Conservation (phyloP, 2,797 vertebrate genomes). For the Threskiornis aethiopicus region DNA sequence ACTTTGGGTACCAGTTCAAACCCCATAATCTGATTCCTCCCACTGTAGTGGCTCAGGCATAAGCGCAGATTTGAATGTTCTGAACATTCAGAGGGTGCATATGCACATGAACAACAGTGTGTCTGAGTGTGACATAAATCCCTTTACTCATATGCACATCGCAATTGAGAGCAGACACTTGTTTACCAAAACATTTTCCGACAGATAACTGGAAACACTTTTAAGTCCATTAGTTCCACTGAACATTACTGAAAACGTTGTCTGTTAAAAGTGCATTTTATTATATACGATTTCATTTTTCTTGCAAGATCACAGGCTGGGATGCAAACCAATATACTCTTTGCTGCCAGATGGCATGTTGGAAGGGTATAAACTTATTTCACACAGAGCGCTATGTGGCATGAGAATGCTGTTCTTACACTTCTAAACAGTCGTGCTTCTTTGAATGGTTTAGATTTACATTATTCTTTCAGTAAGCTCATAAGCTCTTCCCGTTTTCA, state of each 20-base stretch:
- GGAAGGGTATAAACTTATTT: conserved; percentile 60
- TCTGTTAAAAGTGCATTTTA: background rate
- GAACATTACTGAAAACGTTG: background rate
- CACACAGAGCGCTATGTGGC: conserved; percentile 36
- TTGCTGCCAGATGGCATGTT: conserved; percentile 61
- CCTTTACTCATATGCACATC: background rate
- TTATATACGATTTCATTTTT: conserved; percentile 30
- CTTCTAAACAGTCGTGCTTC: conserved; percentile 34
- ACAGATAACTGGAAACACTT: background rate
- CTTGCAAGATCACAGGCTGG: conserved; percentile 39
- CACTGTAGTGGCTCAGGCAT: background rate
- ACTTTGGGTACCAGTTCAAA: background rate
- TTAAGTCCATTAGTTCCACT: background rate
- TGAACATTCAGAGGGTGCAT: background rate
- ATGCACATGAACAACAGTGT: background rate
- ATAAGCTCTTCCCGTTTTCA: conserved; percentile 11
- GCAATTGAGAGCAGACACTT: background rate
- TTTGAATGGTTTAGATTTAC: conserved; percentile 35
- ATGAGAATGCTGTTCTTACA: conserved; percentile 47
- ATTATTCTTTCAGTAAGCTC: conserved; percentile 2
- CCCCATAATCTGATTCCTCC: conserved; percentile 13
- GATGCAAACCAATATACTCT: conserved; percentile 32
- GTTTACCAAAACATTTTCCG: conserved; percentile 10
- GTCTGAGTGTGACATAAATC: background rate
- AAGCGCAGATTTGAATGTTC: conserved; percentile 6